Evolutionary conservation across 2,888 invertebrate species (phyloP).

Genomic region (Chrysolina oricalcia): DNA sequence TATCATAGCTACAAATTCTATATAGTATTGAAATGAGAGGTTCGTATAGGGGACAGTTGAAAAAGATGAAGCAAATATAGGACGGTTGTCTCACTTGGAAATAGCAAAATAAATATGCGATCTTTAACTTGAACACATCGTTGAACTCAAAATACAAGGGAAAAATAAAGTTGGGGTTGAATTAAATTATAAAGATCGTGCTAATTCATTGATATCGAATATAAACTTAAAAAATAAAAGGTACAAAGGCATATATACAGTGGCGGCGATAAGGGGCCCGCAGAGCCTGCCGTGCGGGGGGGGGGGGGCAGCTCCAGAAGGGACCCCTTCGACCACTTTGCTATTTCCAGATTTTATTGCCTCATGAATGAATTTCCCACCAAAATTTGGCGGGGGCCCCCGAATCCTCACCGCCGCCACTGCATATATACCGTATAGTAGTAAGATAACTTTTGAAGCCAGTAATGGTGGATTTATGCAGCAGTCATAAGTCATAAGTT

Average conservation of each 20-base stretch:
- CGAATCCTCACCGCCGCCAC: no score
- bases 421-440: no score
- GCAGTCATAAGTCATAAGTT: no score
- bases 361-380: no score
- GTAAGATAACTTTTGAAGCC: no score
- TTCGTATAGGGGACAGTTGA: background rate
- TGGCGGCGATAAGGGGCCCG: background rate
- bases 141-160: background rate
- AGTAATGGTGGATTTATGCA: no score
- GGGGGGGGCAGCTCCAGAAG: no score
- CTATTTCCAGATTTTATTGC: no score
- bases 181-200: background rate
- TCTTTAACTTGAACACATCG: background rate
- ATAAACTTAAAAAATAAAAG: background rate
- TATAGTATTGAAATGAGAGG: background rate
- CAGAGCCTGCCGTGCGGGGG: no score
- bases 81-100: background rate
- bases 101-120: background rate
- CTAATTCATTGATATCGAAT: background rate
- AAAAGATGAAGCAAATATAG: background rate
- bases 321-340: no score
- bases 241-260: background rate
- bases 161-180: background rate
- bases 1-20: background rate
- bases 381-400: no score